Conservation (phyloP, 2,888 invertebrate species). For the Argyra leucocephala region DNA sequence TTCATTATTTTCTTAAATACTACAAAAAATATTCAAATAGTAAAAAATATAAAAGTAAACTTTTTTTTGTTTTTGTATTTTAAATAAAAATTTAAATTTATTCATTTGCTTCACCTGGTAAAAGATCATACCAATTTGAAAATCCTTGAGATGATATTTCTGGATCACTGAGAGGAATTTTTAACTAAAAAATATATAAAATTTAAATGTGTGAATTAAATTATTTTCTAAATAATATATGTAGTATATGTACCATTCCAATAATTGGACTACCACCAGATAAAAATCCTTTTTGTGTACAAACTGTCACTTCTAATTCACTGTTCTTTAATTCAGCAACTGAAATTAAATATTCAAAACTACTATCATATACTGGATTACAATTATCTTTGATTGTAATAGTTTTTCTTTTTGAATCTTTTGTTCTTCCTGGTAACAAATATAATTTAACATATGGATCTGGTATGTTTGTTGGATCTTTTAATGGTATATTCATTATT, state of each 20-base stretch:
- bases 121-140: slow-evolving; percentile 39
- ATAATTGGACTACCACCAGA: slow-evolving; percentile 72
- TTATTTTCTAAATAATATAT: background rate
- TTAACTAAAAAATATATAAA: slow-evolving; percentile 30
- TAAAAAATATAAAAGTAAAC: background rate
- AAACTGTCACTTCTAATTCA: slow-evolving; percentile 75
- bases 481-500: slow-evolving; percentile 74
- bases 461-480: slow-evolving; percentile 73
- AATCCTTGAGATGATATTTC: slow-evolving; percentile 38
- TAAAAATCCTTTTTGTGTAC: slow-evolving; percentile 77
- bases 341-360: slow-evolving; percentile 80
- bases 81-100: slow-evolving; percentile 47
- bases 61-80: slow-evolving; percentile 13
- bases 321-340: slow-evolving; percentile 67
- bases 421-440: slow-evolving; percentile 71
- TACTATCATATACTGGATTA: slow-evolving; percentile 83
- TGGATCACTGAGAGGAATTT: slow-evolving; percentile 35
- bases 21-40: too few species aligned
- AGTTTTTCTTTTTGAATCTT: slow-evolving; percentile 81
- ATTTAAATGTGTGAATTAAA: slow-evolving; percentile 21
- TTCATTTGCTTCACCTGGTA: slow-evolving; percentile 55
- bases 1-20: too few species aligned
- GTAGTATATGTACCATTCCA: slow-evolving; percentile 56
- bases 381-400: slow-evolving; percentile 74
- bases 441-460: slow-evolving; percentile 87